Evolutionary conservation across 2,888 invertebrate species (phyloP), one percentile per base, ranked within the genome.

Genomic region (Agonopterix heracliana): DNA sequence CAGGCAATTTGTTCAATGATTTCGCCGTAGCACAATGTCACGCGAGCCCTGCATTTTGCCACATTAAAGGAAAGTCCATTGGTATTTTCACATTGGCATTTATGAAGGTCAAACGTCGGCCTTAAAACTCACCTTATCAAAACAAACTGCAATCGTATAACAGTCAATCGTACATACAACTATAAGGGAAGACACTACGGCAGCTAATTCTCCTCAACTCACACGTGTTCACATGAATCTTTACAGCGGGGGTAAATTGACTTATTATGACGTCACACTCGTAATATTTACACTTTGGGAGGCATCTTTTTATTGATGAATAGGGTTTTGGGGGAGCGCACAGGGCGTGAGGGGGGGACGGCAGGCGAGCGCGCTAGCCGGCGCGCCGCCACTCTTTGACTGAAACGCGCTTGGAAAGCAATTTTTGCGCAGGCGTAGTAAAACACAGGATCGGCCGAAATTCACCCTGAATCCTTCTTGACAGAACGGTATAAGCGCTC

Each of bases 321-420:
- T 61, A 64, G 61, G 70, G 54, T 59, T 54, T 55, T 70, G 67
- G 66, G 66, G 76, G 82, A 61, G 77, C 61, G 77, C 79, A 65
- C 62, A 79, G 49, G 50, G 68, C 80, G 66, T 75, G 72, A 64
- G 57, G 73, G 68, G 75, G 76, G 67, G 75, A 68, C 70, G 90
- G 90, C 89, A 75, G 89, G 84, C 90, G 89, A 71, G 82, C 91
- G 77, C 89, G 89, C 80, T 81, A 89, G 63, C 86, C 87, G 74
- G 88, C 91, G 71, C 89, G 90, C 79, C 90, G 90, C 77, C 87
- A 75, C 65, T 69, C 72, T 82, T 74, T 77, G 73, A 84, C 79
- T 81, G 78, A 78, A 73, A 66, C 69, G 70, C 71, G 73, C 65
- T 77, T 69, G 62, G 60, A 65, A 68, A 71, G 58, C 61, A 61